Base-by-base conservation (phyloP, 2,888 invertebrate genomes). In the Ennomos quercinarius region DNA sequence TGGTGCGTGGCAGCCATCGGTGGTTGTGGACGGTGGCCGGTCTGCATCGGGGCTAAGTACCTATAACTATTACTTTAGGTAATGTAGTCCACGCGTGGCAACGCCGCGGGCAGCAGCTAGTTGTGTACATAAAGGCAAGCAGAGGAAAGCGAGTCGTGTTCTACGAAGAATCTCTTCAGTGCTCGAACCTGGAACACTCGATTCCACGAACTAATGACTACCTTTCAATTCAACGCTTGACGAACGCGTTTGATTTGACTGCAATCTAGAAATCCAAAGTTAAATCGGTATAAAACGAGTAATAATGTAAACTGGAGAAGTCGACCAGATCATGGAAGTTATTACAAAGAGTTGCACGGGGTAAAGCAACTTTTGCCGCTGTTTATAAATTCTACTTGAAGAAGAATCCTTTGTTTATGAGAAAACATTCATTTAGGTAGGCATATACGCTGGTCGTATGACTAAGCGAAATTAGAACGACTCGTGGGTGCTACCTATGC, bases 51-150 rank as follows among this genome's bases (percentile, higher is more conserved):
- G n/a, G n/a, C n/a, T n/a, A n/a, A n/a, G n/a, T n/a, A n/a, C n/a
- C n/a, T n/a, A n/a, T n/a, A n/a, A n/a, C n/a, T n/a, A n/a, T n/a
- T n/a, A n/a, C n/a, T n/a, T n/a, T n/a, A n/a, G n/a, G n/a, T n/a
- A n/a, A n/a, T n/a, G n/a, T n/a, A n/a, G n/a, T n/a, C n/a, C n/a
- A n/a, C n/a, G n/a, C n/a, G n/a, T n/a, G n/a, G n/a, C n/a, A n/a
- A n/a, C n/a, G n/a, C n/a, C n/a, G n/a, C n/a, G n/a, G n/a, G n/a
- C n/a, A n/a, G n/a, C n/a, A n/a, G n/a, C n/a, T n/a, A n/a, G n/a
- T 84, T 81, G 73, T 81, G 79, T 76, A 72, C 69, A 75, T 76
- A 80, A 77, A 78, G 72, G 70, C 68, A 64, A 70, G 71, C 68
- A 68, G 67, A 74, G 68, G 58, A 64, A 68, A 64, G 71, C 50